Evolutionary conservation across 2,797 vertebrate species (phyloP).

Genomic region (Esox lucius): DNA sequence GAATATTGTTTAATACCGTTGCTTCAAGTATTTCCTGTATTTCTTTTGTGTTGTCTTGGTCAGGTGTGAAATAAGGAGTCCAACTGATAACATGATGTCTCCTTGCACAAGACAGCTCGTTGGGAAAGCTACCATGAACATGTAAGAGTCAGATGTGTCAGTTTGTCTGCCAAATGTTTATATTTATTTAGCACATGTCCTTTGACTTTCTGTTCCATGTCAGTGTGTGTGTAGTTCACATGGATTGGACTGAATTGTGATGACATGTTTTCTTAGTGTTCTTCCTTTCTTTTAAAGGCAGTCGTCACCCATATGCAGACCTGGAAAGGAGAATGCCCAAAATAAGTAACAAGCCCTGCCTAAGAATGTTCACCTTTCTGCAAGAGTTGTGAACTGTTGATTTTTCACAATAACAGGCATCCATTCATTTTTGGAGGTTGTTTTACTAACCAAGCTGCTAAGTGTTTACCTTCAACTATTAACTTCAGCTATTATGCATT

Average conservation of each 20-base stretch:
- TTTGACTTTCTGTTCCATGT: background rate
- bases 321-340: background rate
- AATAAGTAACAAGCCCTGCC: background rate
- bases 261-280: background rate
- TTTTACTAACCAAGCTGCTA: background rate
- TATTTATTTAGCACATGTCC: background rate
- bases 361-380: background rate
- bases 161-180: background rate
- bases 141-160: slow-evolving; percentile 21
- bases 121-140: slow-evolving; percentile 30
- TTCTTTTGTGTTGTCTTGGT: background rate
- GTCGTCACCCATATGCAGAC: background rate
- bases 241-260: background rate
- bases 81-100: slow-evolving; percentile 53
- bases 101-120: slow-evolving; percentile 47
- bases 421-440: background rate
- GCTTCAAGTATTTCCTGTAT: background rate
- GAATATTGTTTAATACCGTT: background rate
- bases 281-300: background rate
- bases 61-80: slow-evolving; percentile 46
- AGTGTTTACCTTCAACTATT: background rate
- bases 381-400: background rate
- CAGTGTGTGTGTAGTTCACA: too few relatives aligned
- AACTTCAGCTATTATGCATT: too few relatives aligned
- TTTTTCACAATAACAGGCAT: background rate